These are phyloP conservation scores for Anhinga rufa DNA, from an alignment of 2,113 vertebrate genomes.

Conservation along the genomic window DNA sequence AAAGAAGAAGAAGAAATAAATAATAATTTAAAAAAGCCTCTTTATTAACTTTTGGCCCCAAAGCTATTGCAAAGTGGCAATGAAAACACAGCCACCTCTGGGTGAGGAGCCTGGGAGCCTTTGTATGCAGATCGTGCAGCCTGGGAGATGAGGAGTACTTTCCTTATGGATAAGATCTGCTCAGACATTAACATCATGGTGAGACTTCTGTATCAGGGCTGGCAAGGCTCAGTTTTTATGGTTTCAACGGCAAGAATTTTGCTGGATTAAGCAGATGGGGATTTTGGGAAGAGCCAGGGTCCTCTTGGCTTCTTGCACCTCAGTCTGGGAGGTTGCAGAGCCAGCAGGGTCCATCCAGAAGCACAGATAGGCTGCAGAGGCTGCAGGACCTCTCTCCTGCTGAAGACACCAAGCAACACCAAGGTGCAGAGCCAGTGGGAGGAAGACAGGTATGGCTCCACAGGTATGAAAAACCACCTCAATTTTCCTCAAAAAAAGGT, in stretches of 20 bases:
- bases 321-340: neutral
- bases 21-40: neutral
- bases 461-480: neutral
- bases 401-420: neutral
- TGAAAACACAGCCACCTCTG: neutral
- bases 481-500: neutral
- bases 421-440: neutral
- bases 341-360: neutral
- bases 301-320: neutral
- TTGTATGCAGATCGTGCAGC: neutral
- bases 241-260: neutral
- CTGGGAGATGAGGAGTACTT: neutral
- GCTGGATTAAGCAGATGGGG: neutral
- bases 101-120: neutral
- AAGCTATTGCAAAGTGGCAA: neutral
- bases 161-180: neutral
- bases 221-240: neutral
- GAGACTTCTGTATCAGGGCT: neutral
- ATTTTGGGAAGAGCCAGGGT: neutral
- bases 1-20: neutral
- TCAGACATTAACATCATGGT: neutral
- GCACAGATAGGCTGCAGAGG: neutral
- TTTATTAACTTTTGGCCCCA: neutral
- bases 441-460: neutral
- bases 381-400: neutral